Conservation (phyloP, 2,797 vertebrate species). For the Gila robusta region DNA sequence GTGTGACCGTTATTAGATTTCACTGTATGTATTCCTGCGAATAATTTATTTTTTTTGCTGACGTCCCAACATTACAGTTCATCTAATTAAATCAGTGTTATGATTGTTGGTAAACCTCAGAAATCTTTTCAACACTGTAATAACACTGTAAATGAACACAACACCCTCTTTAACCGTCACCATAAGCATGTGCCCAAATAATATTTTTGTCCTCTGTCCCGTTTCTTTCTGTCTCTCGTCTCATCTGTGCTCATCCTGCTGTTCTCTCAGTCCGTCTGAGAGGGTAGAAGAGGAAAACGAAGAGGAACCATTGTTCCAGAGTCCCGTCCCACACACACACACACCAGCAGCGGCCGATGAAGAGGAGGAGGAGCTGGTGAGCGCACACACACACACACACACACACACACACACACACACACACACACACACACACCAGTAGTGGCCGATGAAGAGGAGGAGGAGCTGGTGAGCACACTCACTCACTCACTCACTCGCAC, state of each 20-base stretch:
- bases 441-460: no score
- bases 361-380: slow-evolving; percentile 95
- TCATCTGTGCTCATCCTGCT: slow-evolving; percentile 47
- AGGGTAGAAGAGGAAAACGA: slow-evolving; percentile 71
- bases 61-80: neutral
- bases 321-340: slow-evolving; percentile 66
- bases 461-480: no score
- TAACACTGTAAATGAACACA: neutral
- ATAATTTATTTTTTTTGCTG: neutral
- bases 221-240: slow-evolving; percentile 1
- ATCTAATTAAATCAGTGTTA: neutral
- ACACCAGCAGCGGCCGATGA: slow-evolving; percentile 76
- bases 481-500: no score
- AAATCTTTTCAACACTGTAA: neutral
- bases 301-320: slow-evolving; percentile 73
- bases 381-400: slow-evolving; percentile 60
- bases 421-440: neutral
- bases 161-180: neutral
- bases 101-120: neutral
- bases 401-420: slow-evolving; percentile 40
- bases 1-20: neutral
- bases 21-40: no score
- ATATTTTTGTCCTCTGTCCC: slow-evolving; percentile 2
- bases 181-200: neutral
- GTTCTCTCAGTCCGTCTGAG: slow-evolving; percentile 74